Evolutionary conservation across 1,140 invertebrate genomes (phyloP), one percentile per base, ranked within the genome.

Genomic region (Apis florea): DNA sequence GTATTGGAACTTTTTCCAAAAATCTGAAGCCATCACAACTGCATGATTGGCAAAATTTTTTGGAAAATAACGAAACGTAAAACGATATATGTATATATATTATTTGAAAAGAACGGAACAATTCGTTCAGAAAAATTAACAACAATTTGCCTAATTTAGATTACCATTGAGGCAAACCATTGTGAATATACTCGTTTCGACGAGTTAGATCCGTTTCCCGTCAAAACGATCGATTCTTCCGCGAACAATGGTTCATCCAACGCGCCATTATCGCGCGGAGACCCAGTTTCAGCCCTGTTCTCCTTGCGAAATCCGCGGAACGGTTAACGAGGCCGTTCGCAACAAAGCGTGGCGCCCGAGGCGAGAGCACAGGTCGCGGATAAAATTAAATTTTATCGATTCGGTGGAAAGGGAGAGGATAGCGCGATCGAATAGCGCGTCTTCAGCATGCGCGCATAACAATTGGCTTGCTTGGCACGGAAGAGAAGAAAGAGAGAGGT

Each of bases 321-420:
- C 69, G 68, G 47, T 79, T 79, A 79, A 63, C 77, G 31, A 19
- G 69, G 58, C 26, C 77, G 77, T 72, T 79, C 26, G 40, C 64
- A 47, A 77, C 75, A 61, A 79, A 59, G 76, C 47, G 15, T 17
- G n/a, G 11, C n/a, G 31, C 49, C 40, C 19, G 26, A 58, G 47
- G 47, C 13, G 68, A 26, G 58, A 70, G 68, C 68, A 53, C 53
- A 70, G 77, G 40, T 71, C 68, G 58, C 49, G 68, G 49, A 19
- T 58, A 68, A n/a, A 79, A 79, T 79, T 47, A 85, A 82, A 79
- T 72, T 70, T 85, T 59, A 80, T 85, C 84, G 83, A 85, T 82
- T 85, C 73, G 58, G 26, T 26, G 72, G 17, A 82, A 82, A 47
- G 12, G 26, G 15, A 72, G 67, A n/a, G 56, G 51, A 15, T 40